phyloP scores from a whole-genome alignment of 2,113 vertebrate genomes.

The Tupaia tana region DNA sequence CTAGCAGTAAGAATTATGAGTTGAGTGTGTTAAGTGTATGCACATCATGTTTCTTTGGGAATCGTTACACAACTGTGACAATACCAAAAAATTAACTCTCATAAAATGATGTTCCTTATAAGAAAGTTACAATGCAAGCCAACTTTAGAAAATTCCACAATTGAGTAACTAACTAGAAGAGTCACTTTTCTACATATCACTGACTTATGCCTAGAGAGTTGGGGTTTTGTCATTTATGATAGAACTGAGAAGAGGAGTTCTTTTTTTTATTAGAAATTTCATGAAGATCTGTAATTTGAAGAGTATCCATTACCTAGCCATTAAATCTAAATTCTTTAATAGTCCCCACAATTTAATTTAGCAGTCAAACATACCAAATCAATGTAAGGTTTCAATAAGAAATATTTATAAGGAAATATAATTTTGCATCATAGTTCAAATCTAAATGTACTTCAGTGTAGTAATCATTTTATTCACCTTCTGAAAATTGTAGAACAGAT shows the following conservation, averaged over 20 bases:
- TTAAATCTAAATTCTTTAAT: constrained; percentile 49
- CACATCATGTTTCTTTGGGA: background rate
- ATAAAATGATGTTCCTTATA: background rate
- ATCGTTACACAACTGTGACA: constrained; percentile 29
- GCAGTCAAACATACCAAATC: constrained; percentile 40
- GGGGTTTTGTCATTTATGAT: constrained; percentile 52
- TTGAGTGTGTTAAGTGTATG: constrained; percentile 1
- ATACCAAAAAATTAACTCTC: constrained; percentile 51
- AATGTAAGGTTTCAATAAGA: constrained; percentile 30
- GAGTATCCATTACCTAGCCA: constrained; percentile 20
- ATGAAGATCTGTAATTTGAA: constrained; percentile 41
- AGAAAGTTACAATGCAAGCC: background rate
- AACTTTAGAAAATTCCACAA: constrained; percentile 3
- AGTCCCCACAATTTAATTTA: constrained; percentile 34
- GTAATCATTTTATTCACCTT: constrained; percentile 50
- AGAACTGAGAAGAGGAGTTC: constrained; percentile 6
- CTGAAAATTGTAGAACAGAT: constrained; percentile 37
- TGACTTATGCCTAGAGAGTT: background rate
- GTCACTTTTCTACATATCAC: background rate
- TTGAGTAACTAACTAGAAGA: constrained; percentile 29
- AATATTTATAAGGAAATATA: constrained; percentile 48
- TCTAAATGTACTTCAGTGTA: constrained; percentile 52
- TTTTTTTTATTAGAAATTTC: constrained; percentile 50
- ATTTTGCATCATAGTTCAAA: constrained; percentile 28
- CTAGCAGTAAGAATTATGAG: constrained; percentile 5